Percentiles rank a stretch among this genome's conserved stretches.
Evolutionary conservation across 2,113 vertebrate genomes (phyloP).

Genomic region (Ceyx melanurus): DNA sequence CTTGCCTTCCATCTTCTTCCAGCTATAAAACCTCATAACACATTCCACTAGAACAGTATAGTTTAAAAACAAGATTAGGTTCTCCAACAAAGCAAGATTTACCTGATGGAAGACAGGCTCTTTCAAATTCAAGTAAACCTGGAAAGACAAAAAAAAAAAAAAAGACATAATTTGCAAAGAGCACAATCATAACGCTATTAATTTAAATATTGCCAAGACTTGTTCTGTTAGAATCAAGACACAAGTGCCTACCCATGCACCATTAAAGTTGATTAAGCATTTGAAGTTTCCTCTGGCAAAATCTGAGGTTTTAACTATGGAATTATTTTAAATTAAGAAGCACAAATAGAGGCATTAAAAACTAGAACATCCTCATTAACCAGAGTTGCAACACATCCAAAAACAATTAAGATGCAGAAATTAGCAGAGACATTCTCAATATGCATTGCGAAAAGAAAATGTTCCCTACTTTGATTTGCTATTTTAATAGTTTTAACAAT

Average conservation of each 20-base stretch:
- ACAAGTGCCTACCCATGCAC: neutral
- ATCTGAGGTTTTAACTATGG: neutral
- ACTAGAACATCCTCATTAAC: neutral
- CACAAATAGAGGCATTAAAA: neutral
- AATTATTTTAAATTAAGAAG: neutral
- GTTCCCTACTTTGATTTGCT: neutral
- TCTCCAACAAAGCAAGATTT: constrained; percentile 27
- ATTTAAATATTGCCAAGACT: neutral
- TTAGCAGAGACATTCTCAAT: neutral
- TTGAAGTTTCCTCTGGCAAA: neutral
- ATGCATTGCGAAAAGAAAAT: neutral
- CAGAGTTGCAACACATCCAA: neutral
- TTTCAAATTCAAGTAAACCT: constrained; percentile 96
- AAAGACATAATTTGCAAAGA: constrained; percentile 28
- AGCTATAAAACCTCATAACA: neutral
- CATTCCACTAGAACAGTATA: neutral
- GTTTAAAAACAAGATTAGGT: neutral
- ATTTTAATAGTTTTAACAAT: neutral
- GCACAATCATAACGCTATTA: neutral
- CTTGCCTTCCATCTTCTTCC: neutral
- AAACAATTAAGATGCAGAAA: neutral
- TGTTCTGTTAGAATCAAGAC: neutral
- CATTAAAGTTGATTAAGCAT: neutral
- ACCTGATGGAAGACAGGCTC: constrained; percentile 98
- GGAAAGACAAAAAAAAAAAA: constrained; percentile 26